Evolutionary conservation across 2,888 invertebrate species (phyloP), one percentile per base, ranked within the genome.

Genomic region (Patella ulyssiponensis): DNA sequence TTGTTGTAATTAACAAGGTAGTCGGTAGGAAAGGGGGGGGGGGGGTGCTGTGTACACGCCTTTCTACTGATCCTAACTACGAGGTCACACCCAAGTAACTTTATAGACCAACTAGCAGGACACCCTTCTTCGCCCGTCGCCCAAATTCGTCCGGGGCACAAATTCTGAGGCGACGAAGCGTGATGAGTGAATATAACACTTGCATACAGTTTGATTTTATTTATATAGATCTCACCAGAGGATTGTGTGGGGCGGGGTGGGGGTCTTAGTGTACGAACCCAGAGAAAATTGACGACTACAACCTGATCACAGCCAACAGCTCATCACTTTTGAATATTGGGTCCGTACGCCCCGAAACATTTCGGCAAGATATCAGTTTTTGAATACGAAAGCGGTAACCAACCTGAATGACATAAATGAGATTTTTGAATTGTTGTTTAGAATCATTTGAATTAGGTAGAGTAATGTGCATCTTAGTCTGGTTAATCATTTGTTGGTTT

Each of bases 331-430:
- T 64, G 9, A n/a, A 3, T 17, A 17, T 58, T 58, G 2, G 17
- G 17, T 5, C 20, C n/a, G 64, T 11, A 15, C 44, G 70, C 44
- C 69, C 14, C 7, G 70, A 23, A 17, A 23, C 27, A n/a, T 17
- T 33, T 27, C 20, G 20, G 14, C 17, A 17, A 27, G 71, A 33
- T n/a, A 71, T n/a, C 27, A 71, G 20, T 17, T 71, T 4, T 23
- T 33, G 23, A 17, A 27, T 71, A 27, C 44, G 44, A 23, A 9
- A n/a, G 17, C n/a, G 17, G n/a, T 23, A 14, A 69, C 87, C 93
- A 82, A 97, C 95, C 94, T 98, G 98, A 85, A 96, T 96, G 74
- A 96, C 94, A 91, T 95, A 98, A 74, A 97, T 94, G 80, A 95
- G 94, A 79, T 95, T 94, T 73, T 94, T 93, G 79, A 95, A 94